A percentile compares a stretch with the other conserved stretches of the same genome.
These are phyloP conservation scores for Passer domesticus DNA, from an alignment of 2,113 vertebrate genomes.

Conservation along the genomic window DNA sequence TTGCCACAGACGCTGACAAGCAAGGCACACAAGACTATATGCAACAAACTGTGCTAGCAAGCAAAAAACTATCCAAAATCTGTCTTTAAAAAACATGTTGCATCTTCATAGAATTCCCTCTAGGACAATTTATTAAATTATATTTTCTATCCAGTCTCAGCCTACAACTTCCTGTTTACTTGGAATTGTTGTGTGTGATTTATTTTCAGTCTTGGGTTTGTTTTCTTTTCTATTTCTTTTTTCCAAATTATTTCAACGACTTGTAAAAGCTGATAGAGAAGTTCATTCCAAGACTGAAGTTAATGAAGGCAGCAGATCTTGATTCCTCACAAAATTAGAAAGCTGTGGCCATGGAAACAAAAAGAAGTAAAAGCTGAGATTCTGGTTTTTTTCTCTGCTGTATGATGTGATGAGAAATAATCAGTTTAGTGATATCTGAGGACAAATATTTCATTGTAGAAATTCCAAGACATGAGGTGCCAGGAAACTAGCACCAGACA, in stretches of 20 bases:
- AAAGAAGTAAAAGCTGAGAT: constrained; percentile 69
- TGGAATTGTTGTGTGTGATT: not conserved
- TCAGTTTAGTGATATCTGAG: constrained; percentile 45
- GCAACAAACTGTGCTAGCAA: not conserved
- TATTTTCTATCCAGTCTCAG: constrained; percentile 12
- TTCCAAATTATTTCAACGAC: constrained; percentile 59
- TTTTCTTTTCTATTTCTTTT: constrained; percentile 43
- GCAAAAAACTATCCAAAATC: not conserved
- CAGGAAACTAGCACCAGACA: constrained; percentile 21
- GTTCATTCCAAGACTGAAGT: constrained; percentile 64
- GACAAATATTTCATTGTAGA: constrained; percentile 51
- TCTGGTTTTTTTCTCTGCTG: constrained; percentile 36
- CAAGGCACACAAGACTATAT: not conserved
- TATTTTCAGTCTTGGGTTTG: constrained; percentile 40
- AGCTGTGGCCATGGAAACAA: constrained; percentile 81
- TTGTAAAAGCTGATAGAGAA: constrained; percentile 58
- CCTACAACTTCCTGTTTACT: not conserved
- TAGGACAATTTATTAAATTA: not conserved
- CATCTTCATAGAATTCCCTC: not conserved
- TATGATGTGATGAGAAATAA: constrained; percentile 50
- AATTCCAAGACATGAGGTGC: constrained; percentile 32
- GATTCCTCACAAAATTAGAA: constrained; percentile 71
- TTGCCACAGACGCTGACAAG: not conserved
- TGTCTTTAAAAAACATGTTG: not conserved
- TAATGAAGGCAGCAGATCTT: constrained; percentile 72